Evolutionary conservation across 2,113 vertebrate species (phyloP).

Genomic region (Trematocara nigrifrons): DNA sequence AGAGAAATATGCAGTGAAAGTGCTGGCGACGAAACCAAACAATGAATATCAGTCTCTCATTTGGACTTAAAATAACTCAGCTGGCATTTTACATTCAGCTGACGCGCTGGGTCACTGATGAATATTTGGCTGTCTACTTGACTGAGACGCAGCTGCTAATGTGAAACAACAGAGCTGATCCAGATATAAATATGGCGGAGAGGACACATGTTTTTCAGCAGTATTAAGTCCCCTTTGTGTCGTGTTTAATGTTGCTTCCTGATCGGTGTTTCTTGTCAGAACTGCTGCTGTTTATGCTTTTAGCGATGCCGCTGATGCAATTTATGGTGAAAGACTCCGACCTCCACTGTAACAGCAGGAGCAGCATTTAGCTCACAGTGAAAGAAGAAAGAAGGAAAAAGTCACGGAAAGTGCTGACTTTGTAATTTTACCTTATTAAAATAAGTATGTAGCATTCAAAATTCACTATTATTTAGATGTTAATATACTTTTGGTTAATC

Average conservation of each 20-base stretch:
- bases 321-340: background rate
- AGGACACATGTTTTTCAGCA: background rate
- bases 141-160: background rate
- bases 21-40: background rate
- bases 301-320: background rate
- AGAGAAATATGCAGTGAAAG: background rate
- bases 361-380: background rate
- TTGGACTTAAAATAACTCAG: background rate
- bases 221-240: background rate
- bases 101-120: background rate
- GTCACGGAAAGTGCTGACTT: background rate
- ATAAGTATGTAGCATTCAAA: background rate
- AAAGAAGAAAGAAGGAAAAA: background rate
- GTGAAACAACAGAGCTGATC: background rate
- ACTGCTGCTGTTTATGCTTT: background rate
- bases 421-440: background rate
- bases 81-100: background rate
- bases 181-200: background rate
- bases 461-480: background rate
- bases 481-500: background rate
- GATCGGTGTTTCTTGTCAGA: background rate
- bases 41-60: background rate
- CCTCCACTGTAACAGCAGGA: background rate
- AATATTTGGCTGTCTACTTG: background rate
- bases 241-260: background rate